A percentile compares a stretch with the other conserved stretches of the same genome.
Evolutionary conservation across 2,113 vertebrate species (phyloP).

Genomic region (Platysteira castanea): DNA sequence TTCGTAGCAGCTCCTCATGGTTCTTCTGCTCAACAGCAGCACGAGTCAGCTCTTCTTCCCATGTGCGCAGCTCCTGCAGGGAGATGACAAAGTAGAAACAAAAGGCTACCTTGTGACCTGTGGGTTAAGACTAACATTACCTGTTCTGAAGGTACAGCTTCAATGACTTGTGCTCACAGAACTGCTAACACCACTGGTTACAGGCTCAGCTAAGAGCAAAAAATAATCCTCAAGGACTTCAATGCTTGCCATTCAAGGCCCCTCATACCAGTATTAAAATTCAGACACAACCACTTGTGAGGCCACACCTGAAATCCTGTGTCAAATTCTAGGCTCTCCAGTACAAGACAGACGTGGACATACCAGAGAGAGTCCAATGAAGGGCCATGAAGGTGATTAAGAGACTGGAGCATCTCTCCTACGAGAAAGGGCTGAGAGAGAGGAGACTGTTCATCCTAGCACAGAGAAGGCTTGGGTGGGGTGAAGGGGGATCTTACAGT

Average conservation of each 20-base stretch:
- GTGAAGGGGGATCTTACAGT: background rate
- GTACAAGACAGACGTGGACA: background rate
- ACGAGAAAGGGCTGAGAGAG: background rate
- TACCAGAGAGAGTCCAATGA: fast-evolving
- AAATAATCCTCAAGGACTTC: background rate
- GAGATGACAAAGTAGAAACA: background rate
- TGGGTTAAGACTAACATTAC: background rate
- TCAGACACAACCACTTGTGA: background rate
- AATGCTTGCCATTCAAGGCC: background rate
- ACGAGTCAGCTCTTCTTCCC: constrained; percentile 92
- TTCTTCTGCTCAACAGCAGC: constrained; percentile 95
- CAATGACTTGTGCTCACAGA: background rate
- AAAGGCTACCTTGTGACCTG: background rate
- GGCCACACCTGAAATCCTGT: background rate
- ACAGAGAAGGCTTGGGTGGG: background rate
- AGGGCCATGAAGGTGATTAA: background rate
- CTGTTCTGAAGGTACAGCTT: background rate
- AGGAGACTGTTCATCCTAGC: background rate
- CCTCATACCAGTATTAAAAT: background rate
- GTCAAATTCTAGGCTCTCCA: background rate
- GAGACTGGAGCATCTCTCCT: background rate
- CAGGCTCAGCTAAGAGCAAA: background rate
- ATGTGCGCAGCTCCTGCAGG: constrained; percentile 88
- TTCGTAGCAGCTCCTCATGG: constrained; percentile 89
- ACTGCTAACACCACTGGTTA: background rate